Percentiles rank a stretch among this genome's conserved stretches.
phyloP scores from a whole-genome alignment of 2,797 vertebrate genomes.

The Hyperoplus lanceolatus region DNA sequence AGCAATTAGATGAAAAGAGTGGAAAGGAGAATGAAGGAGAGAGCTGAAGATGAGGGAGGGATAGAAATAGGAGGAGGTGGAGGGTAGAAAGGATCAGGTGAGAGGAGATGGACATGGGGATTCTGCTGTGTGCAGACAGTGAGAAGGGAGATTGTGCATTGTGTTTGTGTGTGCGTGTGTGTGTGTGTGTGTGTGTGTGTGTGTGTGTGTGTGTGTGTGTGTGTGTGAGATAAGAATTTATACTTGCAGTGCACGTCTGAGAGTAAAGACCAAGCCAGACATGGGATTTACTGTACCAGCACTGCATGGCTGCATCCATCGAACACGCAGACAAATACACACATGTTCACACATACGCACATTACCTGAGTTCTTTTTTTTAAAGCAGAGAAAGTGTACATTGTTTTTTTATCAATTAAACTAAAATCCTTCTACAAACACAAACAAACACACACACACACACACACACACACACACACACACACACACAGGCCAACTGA shows the following conservation, averaged over 20 bases:
- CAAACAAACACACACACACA: constrained; percentile 10
- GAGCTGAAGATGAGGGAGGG: constrained; percentile 11
- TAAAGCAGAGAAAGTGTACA: constrained; percentile 1
- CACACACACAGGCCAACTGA: constrained; percentile 3
- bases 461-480: not conserved
- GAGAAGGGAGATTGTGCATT: constrained; percentile 18
- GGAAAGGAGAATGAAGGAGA: constrained; percentile 8
- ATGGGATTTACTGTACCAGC: constrained; percentile 64
- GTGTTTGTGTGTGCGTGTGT: constrained; percentile 13
- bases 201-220: constrained; percentile 5
- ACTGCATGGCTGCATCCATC: constrained; percentile 64
- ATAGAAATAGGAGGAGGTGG: constrained; percentile 26
- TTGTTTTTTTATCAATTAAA: constrained; percentile 59
- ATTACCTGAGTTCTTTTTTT: constrained; percentile 11
- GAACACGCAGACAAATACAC: constrained; percentile 20
- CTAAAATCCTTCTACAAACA: constrained; percentile 24
- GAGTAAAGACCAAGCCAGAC: constrained; percentile 63
- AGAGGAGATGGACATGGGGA: constrained; percentile 54
- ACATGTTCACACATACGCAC: not conserved
- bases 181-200: constrained; percentile 30
- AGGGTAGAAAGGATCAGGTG: constrained; percentile 50
- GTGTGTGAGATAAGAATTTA: constrained; percentile 56
- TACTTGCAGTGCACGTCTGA: constrained; percentile 71
- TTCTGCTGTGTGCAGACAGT: constrained; percentile 48
- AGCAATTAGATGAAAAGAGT: constrained; percentile 5